Conservation (phyloP, 2,797 vertebrate species). For the Sus cebifrons region DNA sequence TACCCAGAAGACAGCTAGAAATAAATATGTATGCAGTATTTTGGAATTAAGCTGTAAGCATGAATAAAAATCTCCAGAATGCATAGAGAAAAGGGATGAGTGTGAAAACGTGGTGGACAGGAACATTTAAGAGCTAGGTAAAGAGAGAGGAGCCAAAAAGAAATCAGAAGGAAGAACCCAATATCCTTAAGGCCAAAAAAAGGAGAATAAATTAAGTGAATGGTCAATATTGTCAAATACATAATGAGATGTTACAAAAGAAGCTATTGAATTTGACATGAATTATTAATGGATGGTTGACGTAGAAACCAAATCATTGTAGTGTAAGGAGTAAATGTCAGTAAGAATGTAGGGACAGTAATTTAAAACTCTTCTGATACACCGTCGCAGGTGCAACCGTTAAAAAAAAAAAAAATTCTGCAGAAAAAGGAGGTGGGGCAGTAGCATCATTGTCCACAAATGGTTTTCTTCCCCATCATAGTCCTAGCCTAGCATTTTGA, state of each 20-base stretch:
- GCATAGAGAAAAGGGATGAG: neutral
- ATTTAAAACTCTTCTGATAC: neutral
- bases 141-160: neutral
- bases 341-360: neutral
- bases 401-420: neutral
- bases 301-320: neutral
- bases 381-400: no score
- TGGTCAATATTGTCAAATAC: neutral
- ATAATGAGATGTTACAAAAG: slow-evolving; percentile 3
- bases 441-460: neutral
- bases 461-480: neutral
- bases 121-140: neutral
- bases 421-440: neutral
- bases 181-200: neutral
- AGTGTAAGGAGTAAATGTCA: neutral
- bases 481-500: neutral
- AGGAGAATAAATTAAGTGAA: neutral
- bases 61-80: neutral
- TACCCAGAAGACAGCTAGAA: slow-evolving; percentile 17
- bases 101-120: neutral
- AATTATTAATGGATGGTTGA: neutral
- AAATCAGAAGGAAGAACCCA: slow-evolving; percentile 10
- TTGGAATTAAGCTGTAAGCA: neutral
- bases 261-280: neutral
- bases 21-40: slow-evolving; percentile 11